Conservation (phyloP, 2,797 vertebrate species). For the Tachyglossus aculeatus region DNA sequence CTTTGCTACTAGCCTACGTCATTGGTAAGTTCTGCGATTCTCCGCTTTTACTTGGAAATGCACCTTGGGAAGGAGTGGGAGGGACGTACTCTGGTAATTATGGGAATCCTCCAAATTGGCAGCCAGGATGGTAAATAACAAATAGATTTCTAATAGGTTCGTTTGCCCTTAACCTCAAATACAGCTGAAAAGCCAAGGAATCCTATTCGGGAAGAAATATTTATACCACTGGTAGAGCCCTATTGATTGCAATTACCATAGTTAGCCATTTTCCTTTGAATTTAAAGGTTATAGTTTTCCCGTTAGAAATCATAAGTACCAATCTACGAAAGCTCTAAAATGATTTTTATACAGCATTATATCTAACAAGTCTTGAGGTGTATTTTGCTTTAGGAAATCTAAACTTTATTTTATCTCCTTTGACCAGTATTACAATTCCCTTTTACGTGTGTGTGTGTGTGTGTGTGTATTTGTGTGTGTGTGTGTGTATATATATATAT, state of each 20-base stretch:
- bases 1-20: constrained; percentile 90
- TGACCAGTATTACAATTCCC: background rate
- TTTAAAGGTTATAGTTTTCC: constrained; percentile 65
- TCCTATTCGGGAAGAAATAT: constrained; percentile 50
- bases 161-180: constrained; percentile 43
- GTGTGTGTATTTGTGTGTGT: too few relatives aligned
- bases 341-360: constrained; percentile 32
- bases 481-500: too few relatives aligned
- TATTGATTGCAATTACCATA: constrained; percentile 66
- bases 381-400: constrained; percentile 38
- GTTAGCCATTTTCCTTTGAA: constrained; percentile 62
- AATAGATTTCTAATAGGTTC: constrained; percentile 39
- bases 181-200: constrained; percentile 39
- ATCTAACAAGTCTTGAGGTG: constrained; percentile 29
- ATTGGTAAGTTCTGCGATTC: constrained; percentile 84
- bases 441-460: background rate
- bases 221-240: constrained; percentile 52
- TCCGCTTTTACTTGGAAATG: background rate
- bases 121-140: constrained; percentile 24
- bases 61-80: background rate
- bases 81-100: background rate
- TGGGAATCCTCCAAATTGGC: constrained; percentile 16
- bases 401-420: background rate
- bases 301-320: constrained; percentile 50
- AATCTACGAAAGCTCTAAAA: constrained; percentile 37